These are phyloP conservation scores for Lasioglossum leucozonium DNA, from an alignment of 2,888 invertebrate species.

Conservation along the genomic window DNA sequence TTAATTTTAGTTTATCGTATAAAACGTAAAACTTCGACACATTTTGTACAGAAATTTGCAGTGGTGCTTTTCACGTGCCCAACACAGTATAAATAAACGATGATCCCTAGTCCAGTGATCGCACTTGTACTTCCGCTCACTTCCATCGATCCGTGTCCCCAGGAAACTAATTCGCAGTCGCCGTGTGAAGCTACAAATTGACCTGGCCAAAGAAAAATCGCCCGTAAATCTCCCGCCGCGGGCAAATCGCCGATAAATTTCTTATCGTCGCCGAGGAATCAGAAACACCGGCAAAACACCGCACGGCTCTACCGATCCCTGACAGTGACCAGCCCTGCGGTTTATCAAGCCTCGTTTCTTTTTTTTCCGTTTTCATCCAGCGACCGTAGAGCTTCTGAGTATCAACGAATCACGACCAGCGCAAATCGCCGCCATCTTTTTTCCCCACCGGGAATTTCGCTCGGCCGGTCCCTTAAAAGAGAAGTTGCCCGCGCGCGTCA, in stretches of 20 bases:
- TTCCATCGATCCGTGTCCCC: neutral
- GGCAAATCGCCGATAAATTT: constrained; percentile 38
- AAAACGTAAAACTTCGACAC: too few relatives aligned
- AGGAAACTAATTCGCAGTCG: constrained; percentile 2
- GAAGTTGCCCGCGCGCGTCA: neutral
- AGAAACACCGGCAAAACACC: constrained; percentile 19
- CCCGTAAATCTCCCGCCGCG: constrained; percentile 1
- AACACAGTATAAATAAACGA: neutral
- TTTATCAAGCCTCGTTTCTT: constrained; percentile 45
- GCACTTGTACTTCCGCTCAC: neutral
- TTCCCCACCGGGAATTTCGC: neutral
- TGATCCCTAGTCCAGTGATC: neutral
- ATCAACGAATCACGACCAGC: constrained; percentile 24
- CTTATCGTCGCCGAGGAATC: constrained; percentile 25
- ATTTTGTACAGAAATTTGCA: neutral
- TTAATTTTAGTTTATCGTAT: too few relatives aligned
- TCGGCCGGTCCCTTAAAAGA: neutral
- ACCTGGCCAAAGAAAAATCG: neutral
- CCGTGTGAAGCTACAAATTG: neutral
- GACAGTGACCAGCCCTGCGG: constrained; percentile 38
- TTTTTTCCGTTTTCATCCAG: neutral
- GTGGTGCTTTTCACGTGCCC: neutral
- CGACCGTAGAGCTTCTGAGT: constrained; percentile 1
- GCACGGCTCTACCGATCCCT: neutral
- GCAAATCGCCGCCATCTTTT: constrained; percentile 40